A percentile compares a stretch with the other conserved stretches of the same genome.
These are phyloP conservation scores for Epicampocera succincta DNA, from an alignment of 2,888 invertebrate species.

Conservation along the genomic window DNA sequence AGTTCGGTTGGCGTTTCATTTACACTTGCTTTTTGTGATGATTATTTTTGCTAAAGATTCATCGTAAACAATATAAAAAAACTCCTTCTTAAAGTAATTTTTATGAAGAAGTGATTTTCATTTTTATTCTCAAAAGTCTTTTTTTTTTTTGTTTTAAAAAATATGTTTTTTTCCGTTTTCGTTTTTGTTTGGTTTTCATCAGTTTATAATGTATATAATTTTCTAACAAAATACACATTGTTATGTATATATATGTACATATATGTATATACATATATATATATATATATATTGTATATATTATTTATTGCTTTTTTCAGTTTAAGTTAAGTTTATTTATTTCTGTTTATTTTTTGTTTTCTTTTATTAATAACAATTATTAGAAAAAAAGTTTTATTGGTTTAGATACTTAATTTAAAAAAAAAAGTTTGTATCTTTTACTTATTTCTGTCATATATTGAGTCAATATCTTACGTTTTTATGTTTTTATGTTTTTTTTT, in stretches of 20 bases:
- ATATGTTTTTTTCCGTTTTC: slow-evolving; percentile 47
- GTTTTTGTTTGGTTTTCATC: slow-evolving; percentile 33
- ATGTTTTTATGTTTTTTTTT: no score
- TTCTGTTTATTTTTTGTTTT: no score
- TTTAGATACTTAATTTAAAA: slow-evolving; percentile 54
- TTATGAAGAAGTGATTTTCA: slow-evolving; percentile 42
- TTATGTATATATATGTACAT: slow-evolving; percentile 57
- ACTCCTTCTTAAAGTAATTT: slow-evolving; percentile 35
- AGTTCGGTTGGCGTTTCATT: not conserved
- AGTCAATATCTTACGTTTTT: slow-evolving; percentile 49
- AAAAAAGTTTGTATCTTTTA: slow-evolving; percentile 26
- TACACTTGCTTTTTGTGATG: slow-evolving; percentile 9
- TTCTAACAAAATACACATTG: slow-evolving; percentile 65
- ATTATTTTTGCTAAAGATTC: slow-evolving; percentile 22
- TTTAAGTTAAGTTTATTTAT: slow-evolving; percentile 44
- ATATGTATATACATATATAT: no score
- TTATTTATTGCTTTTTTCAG: slow-evolving; percentile 65
- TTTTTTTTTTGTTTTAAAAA: slow-evolving; percentile 59
- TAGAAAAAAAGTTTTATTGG: slow-evolving; percentile 61
- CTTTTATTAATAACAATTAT: slow-evolving; percentile 62
- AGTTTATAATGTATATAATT: slow-evolving; percentile 52
- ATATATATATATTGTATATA: slow-evolving; percentile 59
- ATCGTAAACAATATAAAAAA: slow-evolving; percentile 60
- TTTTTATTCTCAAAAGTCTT: slow-evolving; percentile 56
- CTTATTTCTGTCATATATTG: slow-evolving; percentile 46